Percentiles rank a stretch among this genome's conserved stretches.
Conservation (phyloP, 2,888 invertebrate genomes). For the Eristalinus aeneus region DNA sequence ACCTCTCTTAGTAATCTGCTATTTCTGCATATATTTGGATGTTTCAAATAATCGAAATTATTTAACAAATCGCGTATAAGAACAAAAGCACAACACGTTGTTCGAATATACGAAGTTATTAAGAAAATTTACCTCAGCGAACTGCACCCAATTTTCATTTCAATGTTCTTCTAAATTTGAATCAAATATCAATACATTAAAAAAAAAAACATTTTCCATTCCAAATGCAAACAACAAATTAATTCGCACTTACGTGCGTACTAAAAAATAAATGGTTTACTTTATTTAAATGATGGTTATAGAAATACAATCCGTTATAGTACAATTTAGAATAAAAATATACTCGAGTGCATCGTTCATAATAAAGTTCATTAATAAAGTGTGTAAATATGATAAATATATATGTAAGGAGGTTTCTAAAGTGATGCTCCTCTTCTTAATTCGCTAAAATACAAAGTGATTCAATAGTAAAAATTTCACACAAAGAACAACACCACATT, state of each 20-base stretch:
- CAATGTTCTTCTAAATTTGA: too few relatives aligned
- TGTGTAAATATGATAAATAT: background rate
- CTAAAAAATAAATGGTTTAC: background rate
- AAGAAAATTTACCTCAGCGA: too few relatives aligned
- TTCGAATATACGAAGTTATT: too few relatives aligned
- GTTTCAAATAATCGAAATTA: too few relatives aligned
- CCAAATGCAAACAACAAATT: background rate
- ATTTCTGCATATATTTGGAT: too few relatives aligned
- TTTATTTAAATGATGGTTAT: conserved; percentile 54
- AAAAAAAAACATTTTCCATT: too few relatives aligned
- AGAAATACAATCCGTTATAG: conserved; percentile 40
- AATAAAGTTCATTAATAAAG: background rate
- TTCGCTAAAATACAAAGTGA: background rate
- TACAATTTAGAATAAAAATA: conserved; percentile 13
- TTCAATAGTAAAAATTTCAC: background rate
- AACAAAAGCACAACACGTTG: too few relatives aligned
- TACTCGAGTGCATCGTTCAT: background rate
- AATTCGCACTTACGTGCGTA: background rate
- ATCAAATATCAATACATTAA: too few relatives aligned
- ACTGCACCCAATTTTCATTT: too few relatives aligned
- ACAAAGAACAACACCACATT: background rate
- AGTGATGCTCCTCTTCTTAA: background rate
- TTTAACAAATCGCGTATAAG: too few relatives aligned
- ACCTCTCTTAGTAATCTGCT: too few relatives aligned
- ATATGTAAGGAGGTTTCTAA: background rate